phyloP scores from a whole-genome alignment of 2,888 invertebrate species.

The Athalia circularis region DNA sequence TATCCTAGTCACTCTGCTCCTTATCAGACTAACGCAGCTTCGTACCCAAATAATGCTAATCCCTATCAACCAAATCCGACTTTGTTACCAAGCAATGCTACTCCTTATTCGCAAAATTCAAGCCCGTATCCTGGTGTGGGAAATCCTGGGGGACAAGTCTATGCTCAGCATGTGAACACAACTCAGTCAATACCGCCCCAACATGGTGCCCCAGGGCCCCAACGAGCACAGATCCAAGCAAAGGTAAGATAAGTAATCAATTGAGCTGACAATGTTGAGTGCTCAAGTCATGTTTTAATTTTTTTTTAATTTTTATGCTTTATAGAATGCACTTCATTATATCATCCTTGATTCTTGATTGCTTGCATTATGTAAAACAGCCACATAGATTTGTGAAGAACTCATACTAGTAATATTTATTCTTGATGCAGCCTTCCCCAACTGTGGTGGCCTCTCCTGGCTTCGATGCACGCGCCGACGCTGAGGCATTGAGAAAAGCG shows the following conservation, averaged over 20 bases:
- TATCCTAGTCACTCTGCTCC: conserved; percentile 38
- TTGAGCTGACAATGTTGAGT: too few relatives aligned
- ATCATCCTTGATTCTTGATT: too few relatives aligned
- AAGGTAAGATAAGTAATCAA: conserved; percentile 65
- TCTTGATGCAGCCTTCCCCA: conserved; percentile 78
- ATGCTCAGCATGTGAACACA: conserved; percentile 59
- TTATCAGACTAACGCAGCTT: conserved; percentile 44
- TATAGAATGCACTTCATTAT: not conserved
- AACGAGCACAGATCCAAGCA: conserved; percentile 56
- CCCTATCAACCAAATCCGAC: conserved; percentile 44
- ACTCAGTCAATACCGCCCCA: conserved; percentile 49
- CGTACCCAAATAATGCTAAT: conserved; percentile 42
- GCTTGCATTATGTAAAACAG: not conserved
- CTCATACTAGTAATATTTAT: not conserved
- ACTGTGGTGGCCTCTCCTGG: conserved; percentile 82
- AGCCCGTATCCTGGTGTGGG: conserved; percentile 56
- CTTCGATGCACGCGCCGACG: conserved; percentile 87
- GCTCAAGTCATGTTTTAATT: not conserved
- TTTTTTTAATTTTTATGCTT: not conserved
- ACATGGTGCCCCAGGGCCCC: conserved; percentile 63
- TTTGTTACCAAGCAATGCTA: conserved; percentile 44
- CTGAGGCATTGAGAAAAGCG: conserved; percentile 85
- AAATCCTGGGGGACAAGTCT: conserved; percentile 67
- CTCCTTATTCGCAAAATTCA: conserved; percentile 52
- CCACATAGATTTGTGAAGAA: too few relatives aligned